Percentiles rank a stretch among this genome's conserved stretches.
Evolutionary conservation across 2,888 invertebrate genomes (phyloP).

Genomic region (Apoda limacodes): DNA sequence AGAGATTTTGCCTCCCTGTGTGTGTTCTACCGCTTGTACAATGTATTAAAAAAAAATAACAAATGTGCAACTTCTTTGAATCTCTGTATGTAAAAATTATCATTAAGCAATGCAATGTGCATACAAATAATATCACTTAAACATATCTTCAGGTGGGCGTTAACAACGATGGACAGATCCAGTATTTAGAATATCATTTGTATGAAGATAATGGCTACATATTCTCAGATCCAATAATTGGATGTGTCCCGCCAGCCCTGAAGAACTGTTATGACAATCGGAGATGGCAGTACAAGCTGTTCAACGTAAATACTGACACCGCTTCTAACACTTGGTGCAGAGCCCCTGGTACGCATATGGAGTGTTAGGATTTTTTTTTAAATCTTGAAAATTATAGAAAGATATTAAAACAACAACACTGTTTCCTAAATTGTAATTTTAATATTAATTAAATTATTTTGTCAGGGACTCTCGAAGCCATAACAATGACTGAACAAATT

Average conservation of each 20-base stretch:
- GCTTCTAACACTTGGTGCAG: slow-evolving; percentile 36
- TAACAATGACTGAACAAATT: slow-evolving; percentile 52
- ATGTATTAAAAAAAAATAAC: too few relatives aligned
- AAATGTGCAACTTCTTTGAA: too few relatives aligned
- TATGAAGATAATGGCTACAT: slow-evolving; percentile 59
- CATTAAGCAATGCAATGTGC: too few relatives aligned
- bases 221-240: slow-evolving; percentile 28
- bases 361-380: neutral
- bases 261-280: slow-evolving; percentile 31
- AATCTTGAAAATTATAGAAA: neutral
- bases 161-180: slow-evolving; percentile 56
- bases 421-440: neutral
- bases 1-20: too few relatives aligned
- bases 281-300: slow-evolving; percentile 31
- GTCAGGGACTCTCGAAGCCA: slow-evolving; percentile 72
- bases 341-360: slow-evolving; percentile 32
- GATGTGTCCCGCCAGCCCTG: slow-evolving; percentile 16
- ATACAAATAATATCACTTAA: too few relatives aligned
- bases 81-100: too few relatives aligned
- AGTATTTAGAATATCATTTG: slow-evolving; percentile 52
- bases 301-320: slow-evolving; percentile 33
- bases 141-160: slow-evolving; percentile 28
- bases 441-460: slow-evolving; percentile 6
- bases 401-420: neutral
- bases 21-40: too few relatives aligned